Conservation (phyloP, 2,888 invertebrate genomes). For the Pristionchus arcanus region DNA sequence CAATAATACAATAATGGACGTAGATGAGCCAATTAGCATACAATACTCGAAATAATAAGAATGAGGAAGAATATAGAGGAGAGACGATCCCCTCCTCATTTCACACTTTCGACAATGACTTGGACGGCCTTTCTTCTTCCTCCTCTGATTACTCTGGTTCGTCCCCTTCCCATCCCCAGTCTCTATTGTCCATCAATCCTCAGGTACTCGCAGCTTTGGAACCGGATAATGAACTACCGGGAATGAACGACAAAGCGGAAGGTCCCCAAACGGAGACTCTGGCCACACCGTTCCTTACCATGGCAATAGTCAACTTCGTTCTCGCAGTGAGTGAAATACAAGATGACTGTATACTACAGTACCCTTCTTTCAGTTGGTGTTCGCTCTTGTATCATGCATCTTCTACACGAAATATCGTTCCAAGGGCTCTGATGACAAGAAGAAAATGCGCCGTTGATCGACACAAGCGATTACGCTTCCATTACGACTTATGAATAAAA, state of each 20-base stretch:
- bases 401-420: constrained; percentile 49
- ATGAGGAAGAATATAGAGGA: not conserved
- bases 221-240: not conserved
- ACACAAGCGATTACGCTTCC: not conserved
- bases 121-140: constrained; percentile 1
- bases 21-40: not conserved
- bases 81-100: not conserved
- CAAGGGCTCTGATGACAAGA: constrained; percentile 49
- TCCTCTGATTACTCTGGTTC: constrained; percentile 13
- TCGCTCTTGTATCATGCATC: not conserved
- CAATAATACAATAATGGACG: not conserved
- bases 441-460: constrained; percentile 48
- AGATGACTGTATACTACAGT: not conserved
- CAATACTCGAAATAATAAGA: not conserved
- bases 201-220: not conserved
- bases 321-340: not conserved
- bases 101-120: not conserved
- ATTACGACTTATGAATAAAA: constrained; percentile 22
- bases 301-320: constrained; percentile 6
- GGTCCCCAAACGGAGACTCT: not conserved
- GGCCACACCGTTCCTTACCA: not conserved
- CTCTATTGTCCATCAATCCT: not conserved
- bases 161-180: not conserved
- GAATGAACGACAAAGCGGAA: not conserved
- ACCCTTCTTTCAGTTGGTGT: not conserved